Evolutionary conservation across 1,140 invertebrate species (phyloP).

Genomic region (Eciton burchellii): DNA sequence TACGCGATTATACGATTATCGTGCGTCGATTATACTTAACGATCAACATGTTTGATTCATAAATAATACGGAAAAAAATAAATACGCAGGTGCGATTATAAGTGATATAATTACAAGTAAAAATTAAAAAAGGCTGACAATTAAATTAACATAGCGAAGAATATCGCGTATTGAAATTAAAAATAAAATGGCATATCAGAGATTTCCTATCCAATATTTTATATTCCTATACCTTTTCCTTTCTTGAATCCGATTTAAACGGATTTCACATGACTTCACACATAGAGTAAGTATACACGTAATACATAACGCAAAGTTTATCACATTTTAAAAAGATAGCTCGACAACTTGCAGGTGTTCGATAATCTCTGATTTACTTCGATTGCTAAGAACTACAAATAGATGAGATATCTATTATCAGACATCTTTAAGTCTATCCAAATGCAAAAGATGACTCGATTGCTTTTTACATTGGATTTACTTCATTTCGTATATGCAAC

Average conservation of each 20-base stretch:
- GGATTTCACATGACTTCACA: not conserved
- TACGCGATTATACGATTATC: too few relatives aligned
- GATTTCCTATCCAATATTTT: not conserved
- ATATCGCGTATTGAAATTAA: not conserved
- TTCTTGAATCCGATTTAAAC: not conserved
- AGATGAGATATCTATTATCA: not conserved
- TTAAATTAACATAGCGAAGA: not conserved
- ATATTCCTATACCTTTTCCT: not conserved
- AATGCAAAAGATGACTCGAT: not conserved
- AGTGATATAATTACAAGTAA: too few relatives aligned
- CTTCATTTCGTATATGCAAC: not conserved
- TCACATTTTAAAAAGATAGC: slow-evolving; percentile 10
- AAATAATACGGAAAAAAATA: too few relatives aligned
- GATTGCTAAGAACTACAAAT: not conserved
- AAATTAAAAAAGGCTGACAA: not conserved
- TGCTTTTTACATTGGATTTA: not conserved
- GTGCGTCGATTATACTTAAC: too few relatives aligned
- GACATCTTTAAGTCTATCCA: not conserved
- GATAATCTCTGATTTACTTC: not conserved
- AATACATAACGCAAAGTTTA: slow-evolving; percentile 24
- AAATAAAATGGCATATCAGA: slow-evolving; percentile 1
- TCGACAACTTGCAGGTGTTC: slow-evolving; percentile 37
- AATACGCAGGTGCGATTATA: too few relatives aligned
- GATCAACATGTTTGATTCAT: too few relatives aligned
- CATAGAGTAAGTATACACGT: slow-evolving; percentile 1